These are phyloP conservation scores for Amblyopsis rosae DNA, from an alignment of 2,113 vertebrate species.

Conservation along the genomic window DNA sequence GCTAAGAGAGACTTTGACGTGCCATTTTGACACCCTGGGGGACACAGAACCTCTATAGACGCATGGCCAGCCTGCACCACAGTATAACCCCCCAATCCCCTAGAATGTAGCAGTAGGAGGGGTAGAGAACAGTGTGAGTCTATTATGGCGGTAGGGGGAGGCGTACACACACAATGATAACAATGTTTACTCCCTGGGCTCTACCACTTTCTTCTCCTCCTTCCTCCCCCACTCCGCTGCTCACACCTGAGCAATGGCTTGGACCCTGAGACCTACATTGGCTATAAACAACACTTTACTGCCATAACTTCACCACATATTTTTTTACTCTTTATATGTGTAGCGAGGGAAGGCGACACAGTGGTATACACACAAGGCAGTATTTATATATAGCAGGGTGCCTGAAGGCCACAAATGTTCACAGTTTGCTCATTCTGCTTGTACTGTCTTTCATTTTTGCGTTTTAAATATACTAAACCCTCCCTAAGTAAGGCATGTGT, in stretches of 20 bases:
- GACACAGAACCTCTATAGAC: conserved; percentile 25
- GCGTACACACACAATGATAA: too few species aligned
- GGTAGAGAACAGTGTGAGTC: too few species aligned
- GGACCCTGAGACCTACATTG: conserved; percentile 31
- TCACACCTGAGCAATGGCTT: conserved; percentile 26
- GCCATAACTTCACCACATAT: conserved; percentile 36
- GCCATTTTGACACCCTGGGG: conserved; percentile 22
- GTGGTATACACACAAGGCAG: conserved; percentile 4
- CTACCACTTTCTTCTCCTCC: neutral
- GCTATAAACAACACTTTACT: conserved; percentile 42
- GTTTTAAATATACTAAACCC: conserved; percentile 19
- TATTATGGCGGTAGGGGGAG: too few species aligned
- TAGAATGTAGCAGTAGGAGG: too few species aligned
- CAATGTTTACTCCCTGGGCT: neutral
- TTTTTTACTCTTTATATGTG: conserved; percentile 44
- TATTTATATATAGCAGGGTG: conserved; percentile 28
- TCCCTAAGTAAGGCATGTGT: neutral
- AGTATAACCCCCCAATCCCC: too few species aligned
- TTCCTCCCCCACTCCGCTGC: neutral
- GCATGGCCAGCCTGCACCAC: conserved; percentile 1
- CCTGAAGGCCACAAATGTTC: conserved; percentile 24
- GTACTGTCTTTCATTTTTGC: conserved; percentile 22
- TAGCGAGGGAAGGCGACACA: conserved; percentile 10
- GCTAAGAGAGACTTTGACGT: conserved; percentile 58
- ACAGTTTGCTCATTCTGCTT: conserved; percentile 27